These are phyloP conservation scores for Archivesica marissinica DNA, from an alignment of 1,140 invertebrate genomes.

Conservation along the genomic window DNA sequence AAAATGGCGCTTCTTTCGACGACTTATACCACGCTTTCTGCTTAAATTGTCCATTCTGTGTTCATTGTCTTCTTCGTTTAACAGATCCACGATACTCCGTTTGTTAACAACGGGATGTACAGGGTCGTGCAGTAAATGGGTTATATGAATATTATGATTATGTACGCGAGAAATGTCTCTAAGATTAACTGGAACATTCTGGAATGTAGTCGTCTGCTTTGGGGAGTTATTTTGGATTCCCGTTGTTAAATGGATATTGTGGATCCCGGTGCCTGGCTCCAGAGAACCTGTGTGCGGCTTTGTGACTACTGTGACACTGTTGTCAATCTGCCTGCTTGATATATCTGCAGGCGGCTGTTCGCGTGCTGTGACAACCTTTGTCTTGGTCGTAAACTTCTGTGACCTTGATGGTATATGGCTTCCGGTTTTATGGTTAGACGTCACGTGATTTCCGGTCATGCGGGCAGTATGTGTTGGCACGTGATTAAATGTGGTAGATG, in stretches of 20 bases:
- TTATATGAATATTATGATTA: constrained; percentile 27
- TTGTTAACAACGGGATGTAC: constrained; percentile 21
- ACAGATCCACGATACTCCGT: not conserved
- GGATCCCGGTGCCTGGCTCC: not conserved
- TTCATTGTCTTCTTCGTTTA: not conserved
- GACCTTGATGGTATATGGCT: not conserved
- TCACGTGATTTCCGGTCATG: not conserved
- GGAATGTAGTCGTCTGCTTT: not conserved
- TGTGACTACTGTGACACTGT: not conserved
- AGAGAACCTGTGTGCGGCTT: not conserved
- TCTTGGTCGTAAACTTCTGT: not conserved
- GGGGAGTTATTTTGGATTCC: not conserved
- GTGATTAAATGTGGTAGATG: constrained; percentile 3
- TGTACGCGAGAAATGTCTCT: constrained; percentile 3
- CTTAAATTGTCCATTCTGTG: not conserved
- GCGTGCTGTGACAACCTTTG: not conserved
- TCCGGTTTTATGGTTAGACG: not conserved
- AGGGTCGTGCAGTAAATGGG: constrained; percentile 7
- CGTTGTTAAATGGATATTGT: not conserved
- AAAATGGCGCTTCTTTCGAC: not conserved
- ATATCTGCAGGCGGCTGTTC: not conserved
- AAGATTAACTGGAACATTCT: not conserved
- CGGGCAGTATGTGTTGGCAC: constrained; percentile 4
- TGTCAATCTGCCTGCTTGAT: not conserved
- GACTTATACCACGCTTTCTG: not conserved